Conservation (phyloP, 2,888 invertebrate genomes). For the Alentia gelatinosa region DNA sequence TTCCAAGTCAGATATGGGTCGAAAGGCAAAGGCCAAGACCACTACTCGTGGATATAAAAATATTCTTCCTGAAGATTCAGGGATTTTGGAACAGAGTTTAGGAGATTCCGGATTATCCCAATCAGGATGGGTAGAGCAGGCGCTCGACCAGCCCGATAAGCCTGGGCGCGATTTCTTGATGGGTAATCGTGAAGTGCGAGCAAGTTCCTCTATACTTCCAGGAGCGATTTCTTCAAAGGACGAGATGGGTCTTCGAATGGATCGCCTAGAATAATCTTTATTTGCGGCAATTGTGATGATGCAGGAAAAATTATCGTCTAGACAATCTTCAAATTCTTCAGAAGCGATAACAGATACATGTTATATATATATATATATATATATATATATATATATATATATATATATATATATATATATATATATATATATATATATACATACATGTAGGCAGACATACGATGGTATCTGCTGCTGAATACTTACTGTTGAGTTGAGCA, state of each 20-base stretch:
- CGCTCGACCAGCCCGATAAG: too few species aligned
- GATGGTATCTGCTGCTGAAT: background rate
- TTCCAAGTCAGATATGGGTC: too few species aligned
- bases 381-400: constrained; percentile 5
- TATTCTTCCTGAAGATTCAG: too few species aligned
- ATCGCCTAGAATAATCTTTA: background rate
- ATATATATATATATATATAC: constrained; percentile 13
- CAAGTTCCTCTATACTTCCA: background rate
- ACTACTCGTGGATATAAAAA: too few species aligned
- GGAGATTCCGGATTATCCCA: too few species aligned
- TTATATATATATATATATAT: background rate
- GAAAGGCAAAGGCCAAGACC: too few species aligned
- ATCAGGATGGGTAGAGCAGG: too few species aligned
- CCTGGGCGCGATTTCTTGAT: too few species aligned
- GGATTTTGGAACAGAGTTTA: too few species aligned
- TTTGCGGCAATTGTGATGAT: background rate
- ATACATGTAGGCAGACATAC: background rate
- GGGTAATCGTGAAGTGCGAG: too few species aligned
- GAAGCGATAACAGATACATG: background rate
- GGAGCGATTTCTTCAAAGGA: background rate
- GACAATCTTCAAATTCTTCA: background rate
- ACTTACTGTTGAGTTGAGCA: too few species aligned
- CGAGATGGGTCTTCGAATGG: background rate
- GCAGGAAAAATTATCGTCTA: background rate
- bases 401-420: constrained; percentile 15